Evolutionary conservation across 2,888 invertebrate genomes (phyloP), one percentile per base, ranked within the genome.

Genomic region (Micoletzkya japonica): DNA sequence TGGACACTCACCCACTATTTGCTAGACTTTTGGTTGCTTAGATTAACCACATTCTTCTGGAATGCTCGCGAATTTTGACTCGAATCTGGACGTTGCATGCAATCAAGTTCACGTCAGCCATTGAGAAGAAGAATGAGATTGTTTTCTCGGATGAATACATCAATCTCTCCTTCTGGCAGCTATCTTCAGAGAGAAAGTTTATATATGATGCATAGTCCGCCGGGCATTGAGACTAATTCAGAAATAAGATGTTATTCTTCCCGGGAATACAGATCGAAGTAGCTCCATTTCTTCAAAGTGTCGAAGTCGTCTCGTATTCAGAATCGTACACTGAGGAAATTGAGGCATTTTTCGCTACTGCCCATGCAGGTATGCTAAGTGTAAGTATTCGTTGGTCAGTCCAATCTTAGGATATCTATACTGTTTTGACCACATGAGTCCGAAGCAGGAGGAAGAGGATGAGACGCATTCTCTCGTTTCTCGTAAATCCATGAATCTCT

Each of bases 241-340:
- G 68, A 72, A 74, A 75, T 60, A 78, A 78, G 71, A 75, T 76
- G 4, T 72, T 76, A 2, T 78, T 78, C 56, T 73, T 78, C 36
- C 78, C 78, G 30, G 76, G 74, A 50, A 76, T 78, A 49, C 78
- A 78, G 39, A 73, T 78, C 24, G 78, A 78, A 71, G 72, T 78
- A 52, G 70, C 74, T 28, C 74, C 78, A 1, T 78, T 76, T 57
- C 57, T 78, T 0, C 74, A 78, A 59, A 75, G 74, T 6, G 61
- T 78, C 2, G 36, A 70, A 64, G 74, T 78, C 24, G 60, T 72
- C 26, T 73, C 71, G 32, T 66, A 67, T 24, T 71, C 66, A 63
- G 72, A 73, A 32, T 64, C 52, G 26, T 36, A 73, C 14, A 72
- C 72, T 3, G 54, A 70, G 2, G 61, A 68, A n/a, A 34, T 76